Percentiles rank a stretch among this genome's conserved stretches.
phyloP scores from a whole-genome alignment of 2,888 invertebrate genomes.

The Drosophila monieri region DNA sequence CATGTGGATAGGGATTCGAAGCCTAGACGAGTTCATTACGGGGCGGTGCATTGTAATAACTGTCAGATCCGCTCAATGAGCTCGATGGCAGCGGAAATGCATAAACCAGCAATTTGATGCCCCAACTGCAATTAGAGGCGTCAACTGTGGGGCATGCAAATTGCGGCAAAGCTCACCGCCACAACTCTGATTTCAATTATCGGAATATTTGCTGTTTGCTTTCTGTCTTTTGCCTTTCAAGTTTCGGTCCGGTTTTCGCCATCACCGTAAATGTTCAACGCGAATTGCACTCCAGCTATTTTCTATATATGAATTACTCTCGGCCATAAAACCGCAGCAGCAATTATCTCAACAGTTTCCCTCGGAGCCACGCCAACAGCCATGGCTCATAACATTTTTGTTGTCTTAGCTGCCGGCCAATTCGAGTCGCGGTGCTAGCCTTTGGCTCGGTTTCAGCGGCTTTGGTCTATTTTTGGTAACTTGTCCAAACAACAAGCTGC shows the following conservation, averaged over 20 bases:
- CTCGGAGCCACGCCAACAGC: constrained; percentile 13
- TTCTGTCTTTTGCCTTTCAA: not conserved
- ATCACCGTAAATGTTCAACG: constrained; percentile 60
- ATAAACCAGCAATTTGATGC: constrained; percentile 45
- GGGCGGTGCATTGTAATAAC: constrained; percentile 46
- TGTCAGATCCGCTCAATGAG: constrained; percentile 41
- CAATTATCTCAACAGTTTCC: constrained; percentile 44
- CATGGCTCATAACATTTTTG: constrained; percentile 47
- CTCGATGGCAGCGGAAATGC: constrained; percentile 31
- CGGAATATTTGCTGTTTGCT: not conserved
- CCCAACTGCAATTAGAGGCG: constrained; percentile 49
- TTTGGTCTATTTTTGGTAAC: constrained; percentile 77
- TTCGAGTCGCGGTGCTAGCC: constrained; percentile 51
- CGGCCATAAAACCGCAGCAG: constrained; percentile 33
- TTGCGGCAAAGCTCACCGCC: constrained; percentile 25
- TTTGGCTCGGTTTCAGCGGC: constrained; percentile 47
- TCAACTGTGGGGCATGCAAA: constrained; percentile 49
- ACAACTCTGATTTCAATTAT: constrained; percentile 27
- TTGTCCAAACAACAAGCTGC: constrained; percentile 67
- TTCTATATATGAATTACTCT: constrained; percentile 46
- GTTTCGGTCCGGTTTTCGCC: constrained; percentile 22
- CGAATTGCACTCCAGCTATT: constrained; percentile 54
- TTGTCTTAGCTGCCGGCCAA: constrained; percentile 50
- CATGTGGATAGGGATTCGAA: constrained; percentile 10
- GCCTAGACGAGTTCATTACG: constrained; percentile 47